Base-by-base conservation (phyloP, 2,888 invertebrate genomes). In the Melinopterus prodromus region DNA sequence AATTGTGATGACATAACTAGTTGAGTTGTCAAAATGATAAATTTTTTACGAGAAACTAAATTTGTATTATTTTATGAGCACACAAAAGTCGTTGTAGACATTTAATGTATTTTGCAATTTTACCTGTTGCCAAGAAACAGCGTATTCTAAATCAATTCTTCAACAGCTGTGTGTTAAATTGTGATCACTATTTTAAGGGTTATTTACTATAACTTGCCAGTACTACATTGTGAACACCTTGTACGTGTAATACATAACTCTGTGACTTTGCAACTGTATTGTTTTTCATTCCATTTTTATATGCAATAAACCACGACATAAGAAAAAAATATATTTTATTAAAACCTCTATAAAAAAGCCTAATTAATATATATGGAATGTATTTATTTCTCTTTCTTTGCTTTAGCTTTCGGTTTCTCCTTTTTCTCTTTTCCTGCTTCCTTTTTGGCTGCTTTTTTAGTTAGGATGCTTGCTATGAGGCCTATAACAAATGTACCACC, bases 401-500 rank as follows among this genome's bases (percentile, higher is more conserved):
- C 74, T 71, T 81, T 81, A 4, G 81, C 76, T 70, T 81, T 69
- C 12, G 74, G 12, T 78, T 77, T 78, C 4, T 16, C 35, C 26
- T 77, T n/a, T n/a, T n/a, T 37, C 6, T 74, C 26, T 36, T 74
- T 12, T 36, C n/a, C 35, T 2, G 26, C 37, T 53, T 77, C 69
- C 6, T 53, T 53, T 53, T 53, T 53, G 2, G 53, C 5, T 9
- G 38, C 78, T 37, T 81, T 85, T 83, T 83, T 86, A 6, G 84
- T 70, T n/a, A 87, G 37, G 36, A 90, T 85, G 69, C 90, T 87
- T 70, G 90, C 86, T 37, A 91, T 86, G 78, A 91, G 83, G 70
- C 91, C 85, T 9, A 91, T 86, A 69, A 90, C 86, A 82, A 90
- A 89, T 69, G 88, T 89, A 16, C 90, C 90, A 83, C 91, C 89